These are phyloP conservation scores for Emydocephalus ijimae DNA, from an alignment of 2,113 vertebrate species.

Conservation along the genomic window DNA sequence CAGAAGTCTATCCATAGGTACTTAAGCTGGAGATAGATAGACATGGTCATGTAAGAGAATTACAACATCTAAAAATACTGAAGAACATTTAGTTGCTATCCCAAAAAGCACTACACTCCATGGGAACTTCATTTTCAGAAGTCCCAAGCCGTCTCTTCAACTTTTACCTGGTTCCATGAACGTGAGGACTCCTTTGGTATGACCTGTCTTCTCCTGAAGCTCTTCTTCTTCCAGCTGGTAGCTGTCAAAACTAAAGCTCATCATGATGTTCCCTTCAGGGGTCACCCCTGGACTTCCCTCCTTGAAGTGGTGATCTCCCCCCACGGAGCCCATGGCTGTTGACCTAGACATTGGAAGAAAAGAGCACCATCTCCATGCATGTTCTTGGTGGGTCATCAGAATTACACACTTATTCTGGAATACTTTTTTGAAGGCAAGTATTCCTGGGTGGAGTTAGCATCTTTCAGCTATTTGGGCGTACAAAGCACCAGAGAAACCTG, in stretches of 20 bases:
- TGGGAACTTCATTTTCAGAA: too few species aligned
- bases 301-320: constrained; percentile 78
- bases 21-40: not conserved
- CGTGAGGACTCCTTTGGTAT: constrained; percentile 78
- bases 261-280: constrained; percentile 79
- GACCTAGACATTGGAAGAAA: not conserved
- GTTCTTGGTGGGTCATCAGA: not conserved
- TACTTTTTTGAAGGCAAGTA: not conserved
- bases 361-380: not conserved
- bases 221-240: constrained; percentile 90
- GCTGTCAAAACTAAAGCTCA: constrained; percentile 92
- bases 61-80: not conserved
- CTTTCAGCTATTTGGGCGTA: not conserved
- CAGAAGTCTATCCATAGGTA: not conserved
- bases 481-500: not conserved
- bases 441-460: too few species aligned
- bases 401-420: not conserved
- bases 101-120: not conserved
- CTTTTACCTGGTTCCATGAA: constrained; percentile 84
- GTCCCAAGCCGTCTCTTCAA: fast-evolving
- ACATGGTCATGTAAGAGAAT: not conserved
- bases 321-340: constrained; percentile 73
- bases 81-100: not conserved
- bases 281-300: constrained; percentile 71
- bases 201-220: constrained; percentile 71